Evolutionary conservation across 2,113 vertebrate species (phyloP), one percentile per base, ranked within the genome.

Genomic region (Epinephelus lanceolatus): DNA sequence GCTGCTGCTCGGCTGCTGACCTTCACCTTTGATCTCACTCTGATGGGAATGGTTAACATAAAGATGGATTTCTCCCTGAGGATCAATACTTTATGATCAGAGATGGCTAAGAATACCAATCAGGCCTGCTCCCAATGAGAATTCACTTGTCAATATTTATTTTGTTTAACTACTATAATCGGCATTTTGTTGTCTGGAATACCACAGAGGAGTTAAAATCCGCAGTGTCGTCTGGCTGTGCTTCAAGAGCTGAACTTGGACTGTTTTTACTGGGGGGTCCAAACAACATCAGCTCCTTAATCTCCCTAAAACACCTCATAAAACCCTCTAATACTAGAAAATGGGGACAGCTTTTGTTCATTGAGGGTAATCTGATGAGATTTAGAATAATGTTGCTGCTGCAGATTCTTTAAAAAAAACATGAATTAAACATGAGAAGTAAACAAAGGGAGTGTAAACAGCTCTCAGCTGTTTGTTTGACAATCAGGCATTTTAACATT

Each of bases 391-490:
- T 37, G 8, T 42, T 62, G n/a, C n/a, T 47, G 19, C 40, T 71
- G 47, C 69, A 78, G 42, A 53, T 66, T 33, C 5, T 47, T 59
- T 19, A 52, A 40, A 56, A 56, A 56, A 25, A 19, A 18, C 52
- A 88, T 90, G 70, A 90, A 86, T 89, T 55, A 90, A 85, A 79
- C 51, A 91, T 86, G 72, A 71, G 73, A 77, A 57, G 62, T 81
- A 91, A 88, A 88, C 72, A 82, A 80, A 82, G 53, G 40, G 19
- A 17, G 53, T 61, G 65, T 37, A 83, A 91, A 87, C 82, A 78
- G 62, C 91, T 80, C 40, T 70, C 0, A 61, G 86, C 84, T 80
- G 25, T 88, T 86, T 91, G 85, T 86, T 72, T 76, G 62, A 78
- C 51, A 51, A 77, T 55, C 55, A 42, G 63, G 69, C 25, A 56